Evolutionary conservation across 2,797 vertebrate genomes (phyloP), one percentile per base, ranked within the genome.

Genomic region (Pagetopsis macropterus): DNA sequence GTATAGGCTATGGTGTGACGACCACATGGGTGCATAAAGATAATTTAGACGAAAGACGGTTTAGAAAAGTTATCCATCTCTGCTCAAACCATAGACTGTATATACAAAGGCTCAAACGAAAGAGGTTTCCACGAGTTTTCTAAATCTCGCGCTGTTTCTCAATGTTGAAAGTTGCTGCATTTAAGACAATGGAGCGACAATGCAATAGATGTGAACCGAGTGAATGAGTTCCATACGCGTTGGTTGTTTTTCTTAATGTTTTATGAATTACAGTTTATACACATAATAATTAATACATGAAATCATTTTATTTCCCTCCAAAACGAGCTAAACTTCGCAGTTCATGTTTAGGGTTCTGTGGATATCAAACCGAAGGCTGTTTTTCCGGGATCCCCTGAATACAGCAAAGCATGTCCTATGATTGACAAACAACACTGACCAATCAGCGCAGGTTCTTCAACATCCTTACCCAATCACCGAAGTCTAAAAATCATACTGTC

Each of bases 381-480:
- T 61, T 68, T 46, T 1, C 0, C 1, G 0, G 1, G 14, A 0
- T 57, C 1, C 8, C 52, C 0, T 85, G 81, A 90, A 90, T 14
- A 81, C 70, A 69, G 11, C 84, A 72, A 43, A 61, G 3, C 16
- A 6, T 45, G 33, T 13, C 0, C 1, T 13, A 0, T 70, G 78
- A 87, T 60, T 58, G 86, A 82, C 75, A 0, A 9, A 9, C 3
- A 14, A 0, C 0, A 8, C 0, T 12, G 17, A 63, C 89, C 83
- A 92, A 88, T 88, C 65, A 80, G 10, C n/a, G 27, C 17, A 3
- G 12, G 1, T 1, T 1, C 3, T 12, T 0, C 0, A 3, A 19
- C 12, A 23, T 1, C 0, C 1, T 55, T 9, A 78, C 31, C 90
- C 81, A 91, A 90, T 89, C 64, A 60, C 0, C 2, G 14, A 44